Evolutionary conservation across 2,888 invertebrate species (phyloP).

Genomic region (Hydrotaea cyrtoneurina): DNA sequence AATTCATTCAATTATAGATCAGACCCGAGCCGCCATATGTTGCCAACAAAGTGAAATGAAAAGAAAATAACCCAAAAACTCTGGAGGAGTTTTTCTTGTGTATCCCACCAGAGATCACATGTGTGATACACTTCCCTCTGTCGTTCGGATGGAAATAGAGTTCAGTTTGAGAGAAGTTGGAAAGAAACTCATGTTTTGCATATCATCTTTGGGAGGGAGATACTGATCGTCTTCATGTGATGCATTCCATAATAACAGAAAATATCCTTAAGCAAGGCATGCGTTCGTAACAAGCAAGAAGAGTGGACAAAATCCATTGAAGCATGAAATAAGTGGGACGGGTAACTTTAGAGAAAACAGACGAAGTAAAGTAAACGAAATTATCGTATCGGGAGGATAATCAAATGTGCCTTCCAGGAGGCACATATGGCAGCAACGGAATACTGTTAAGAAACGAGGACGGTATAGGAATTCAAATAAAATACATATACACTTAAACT

Average conservation of each 20-base stretch:
- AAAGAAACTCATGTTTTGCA: slow-evolving; percentile 54
- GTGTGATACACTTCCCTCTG: slow-evolving; percentile 9
- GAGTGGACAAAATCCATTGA: slow-evolving; percentile 41
- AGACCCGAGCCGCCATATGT: slow-evolving; percentile 20
- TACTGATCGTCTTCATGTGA: slow-evolving; percentile 53
- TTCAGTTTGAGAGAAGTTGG: slow-evolving; percentile 27
- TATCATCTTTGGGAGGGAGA: slow-evolving; percentile 61
- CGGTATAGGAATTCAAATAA: slow-evolving; percentile 13
- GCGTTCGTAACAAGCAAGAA: slow-evolving; percentile 26
- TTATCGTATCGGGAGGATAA: slow-evolving; percentile 56
- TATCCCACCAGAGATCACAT: slow-evolving; percentile 37
- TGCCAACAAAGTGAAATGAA: background rate
- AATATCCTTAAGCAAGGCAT: slow-evolving; percentile 33
- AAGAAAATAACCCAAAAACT: slow-evolving; percentile 4
- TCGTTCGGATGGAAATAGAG: slow-evolving; percentile 15
- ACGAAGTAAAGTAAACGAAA: background rate
- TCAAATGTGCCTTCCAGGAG: slow-evolving; percentile 56
- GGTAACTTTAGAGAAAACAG: slow-evolving; percentile 56
- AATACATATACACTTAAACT: background rate
- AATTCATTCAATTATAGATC: slow-evolving; percentile 38
- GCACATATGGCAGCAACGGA: slow-evolving; percentile 10
- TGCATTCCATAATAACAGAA: slow-evolving; percentile 23
- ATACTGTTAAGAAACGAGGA: background rate
- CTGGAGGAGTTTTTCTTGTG: slow-evolving; percentile 18
- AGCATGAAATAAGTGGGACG: slow-evolving; percentile 52